Evolutionary conservation across 2,797 vertebrate species (phyloP).

Genomic region (Galaxias olidus): DNA sequence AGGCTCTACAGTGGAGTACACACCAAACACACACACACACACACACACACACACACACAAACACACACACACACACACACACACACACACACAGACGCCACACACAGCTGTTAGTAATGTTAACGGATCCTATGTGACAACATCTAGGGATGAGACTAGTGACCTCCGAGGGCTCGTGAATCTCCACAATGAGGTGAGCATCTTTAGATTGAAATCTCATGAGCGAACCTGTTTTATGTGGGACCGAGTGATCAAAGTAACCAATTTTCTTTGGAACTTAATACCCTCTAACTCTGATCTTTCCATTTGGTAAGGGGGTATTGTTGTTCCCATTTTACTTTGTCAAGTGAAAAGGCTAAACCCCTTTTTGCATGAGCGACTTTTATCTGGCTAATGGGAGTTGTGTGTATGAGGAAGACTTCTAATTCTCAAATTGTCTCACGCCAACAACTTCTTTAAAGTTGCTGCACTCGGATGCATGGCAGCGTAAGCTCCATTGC

Average conservation of each 20-base stretch:
- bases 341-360: slow-evolving; percentile 76
- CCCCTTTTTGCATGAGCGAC: slow-evolving; percentile 81
- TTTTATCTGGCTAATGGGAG: slow-evolving; percentile 97
- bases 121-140: slow-evolving; percentile 18
- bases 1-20: not conserved
- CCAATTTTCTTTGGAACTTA: slow-evolving; percentile 60
- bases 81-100: not conserved
- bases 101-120: slow-evolving; percentile 10
- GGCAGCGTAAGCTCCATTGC: slow-evolving; percentile 99
- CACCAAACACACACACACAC: slow-evolving; percentile 4
- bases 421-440: slow-evolving; percentile 99
- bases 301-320: slow-evolving; percentile 70
- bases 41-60: not conserved
- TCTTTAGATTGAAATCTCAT: slow-evolving; percentile 50
- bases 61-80: slow-evolving; percentile 17
- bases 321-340: slow-evolving; percentile 80
- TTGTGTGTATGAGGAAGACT: slow-evolving; percentile 99
- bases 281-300: slow-evolving; percentile 60
- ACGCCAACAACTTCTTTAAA: slow-evolving; percentile 99
- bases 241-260: slow-evolving; percentile 66
- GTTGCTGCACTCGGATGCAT: slow-evolving; percentile 99
- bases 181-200: slow-evolving; percentile 43
- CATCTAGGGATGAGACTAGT: slow-evolving; percentile 21
- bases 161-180: slow-evolving; percentile 27
- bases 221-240: slow-evolving; percentile 59